Evolutionary conservation across 2,113 vertebrate species (phyloP).

Genomic region (Heterotis niloticus): DNA sequence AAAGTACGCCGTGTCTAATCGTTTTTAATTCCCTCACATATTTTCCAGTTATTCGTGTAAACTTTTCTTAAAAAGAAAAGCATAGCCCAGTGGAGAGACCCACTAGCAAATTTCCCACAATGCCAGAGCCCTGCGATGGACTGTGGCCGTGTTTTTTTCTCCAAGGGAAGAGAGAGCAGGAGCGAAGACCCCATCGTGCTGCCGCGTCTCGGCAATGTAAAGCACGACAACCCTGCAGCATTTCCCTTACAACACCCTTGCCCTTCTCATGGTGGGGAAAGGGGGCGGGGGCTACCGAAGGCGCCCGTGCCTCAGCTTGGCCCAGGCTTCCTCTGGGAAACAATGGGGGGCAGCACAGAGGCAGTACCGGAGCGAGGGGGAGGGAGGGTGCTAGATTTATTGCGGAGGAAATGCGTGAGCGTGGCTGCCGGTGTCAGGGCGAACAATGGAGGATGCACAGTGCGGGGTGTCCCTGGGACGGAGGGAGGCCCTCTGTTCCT

Average conservation of each 20-base stretch:
- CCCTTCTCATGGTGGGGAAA: not conserved
- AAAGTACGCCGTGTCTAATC: too few species aligned
- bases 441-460: constrained; percentile 79
- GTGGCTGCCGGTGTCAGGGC: constrained; percentile 53
- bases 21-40: too few species aligned
- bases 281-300: not conserved
- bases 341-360: constrained; percentile 50
- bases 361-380: constrained; percentile 49
- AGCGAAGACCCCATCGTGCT: too few species aligned
- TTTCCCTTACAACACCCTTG: constrained; percentile 40
- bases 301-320: constrained; percentile 27
- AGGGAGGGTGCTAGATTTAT: constrained; percentile 70
- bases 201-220: not conserved
- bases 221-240: constrained; percentile 26
- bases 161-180: not conserved
- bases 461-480: constrained; percentile 46
- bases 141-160: not conserved
- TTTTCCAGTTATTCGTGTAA: not conserved
- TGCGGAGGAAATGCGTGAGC: constrained; percentile 70
- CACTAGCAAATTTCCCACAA: not conserved
- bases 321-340: constrained; percentile 56
- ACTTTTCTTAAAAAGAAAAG: not conserved
- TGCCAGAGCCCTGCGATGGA: not conserved
- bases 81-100: not conserved
- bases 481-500: constrained; percentile 60